These are phyloP conservation scores for Corbicula japonica DNA, from an alignment of 2,888 invertebrate genomes.

Conservation along the genomic window DNA sequence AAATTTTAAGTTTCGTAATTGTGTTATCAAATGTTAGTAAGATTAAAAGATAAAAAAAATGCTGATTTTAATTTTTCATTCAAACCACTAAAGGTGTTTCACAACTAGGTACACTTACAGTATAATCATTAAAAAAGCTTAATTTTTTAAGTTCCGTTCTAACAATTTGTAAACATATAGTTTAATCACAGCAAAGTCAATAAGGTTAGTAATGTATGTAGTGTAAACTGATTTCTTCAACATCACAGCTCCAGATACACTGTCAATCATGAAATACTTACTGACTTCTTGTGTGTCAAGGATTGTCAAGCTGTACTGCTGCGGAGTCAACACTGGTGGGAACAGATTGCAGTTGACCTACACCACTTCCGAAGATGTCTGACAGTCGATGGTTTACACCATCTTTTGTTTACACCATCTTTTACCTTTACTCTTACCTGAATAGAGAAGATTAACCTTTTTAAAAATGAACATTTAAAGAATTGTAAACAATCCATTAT, in stretches of 20 bases:
- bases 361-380: constrained; percentile 68
- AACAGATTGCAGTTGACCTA: constrained; percentile 76
- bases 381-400: constrained; percentile 78
- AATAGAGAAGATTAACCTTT: no score
- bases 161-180: no score
- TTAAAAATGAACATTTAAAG: not conserved
- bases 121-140: no score
- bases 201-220: constrained; percentile 29
- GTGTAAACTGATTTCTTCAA: constrained; percentile 59
- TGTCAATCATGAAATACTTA: constrained; percentile 70
- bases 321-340: constrained; percentile 67
- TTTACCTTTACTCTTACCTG: constrained; percentile 79
- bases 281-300: constrained; percentile 67
- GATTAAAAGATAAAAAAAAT: no score
- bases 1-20: no score
- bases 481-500: no score
- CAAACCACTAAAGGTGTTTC: no score
- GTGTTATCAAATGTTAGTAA: no score
- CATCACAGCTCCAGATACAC: constrained; percentile 68
- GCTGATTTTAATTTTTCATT: no score
- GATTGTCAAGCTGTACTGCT: constrained; percentile 65
- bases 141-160: no score
- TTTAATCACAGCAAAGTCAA: constrained; percentile 57
- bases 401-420: no score
- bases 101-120: no score